Base-by-base conservation (phyloP, 2,888 invertebrate genomes). In the Agrochola litura region DNA sequence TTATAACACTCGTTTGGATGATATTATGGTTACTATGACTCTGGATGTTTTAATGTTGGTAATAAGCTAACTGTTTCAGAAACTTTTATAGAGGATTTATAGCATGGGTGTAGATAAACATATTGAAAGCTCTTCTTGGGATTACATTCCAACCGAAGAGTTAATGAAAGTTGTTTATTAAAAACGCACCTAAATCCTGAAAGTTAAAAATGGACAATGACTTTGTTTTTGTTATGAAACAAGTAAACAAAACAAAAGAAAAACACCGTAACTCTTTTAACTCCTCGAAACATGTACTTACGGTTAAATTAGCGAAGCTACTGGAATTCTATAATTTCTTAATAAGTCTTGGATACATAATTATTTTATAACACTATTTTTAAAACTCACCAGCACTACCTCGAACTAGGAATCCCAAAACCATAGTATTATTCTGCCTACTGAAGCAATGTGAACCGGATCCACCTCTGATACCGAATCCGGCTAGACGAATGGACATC, bases 391-490 rank as follows among this genome's bases (percentile, higher is more conserved):
- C 82, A 22, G 77, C 49, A 14, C 54, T 70, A 6, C 60, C 25
- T 2, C 0, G 1, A 2, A 60, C 0, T 10, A 80, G 3, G 0
- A 76, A 56, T 58, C 30, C 65, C n/a, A 82, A 54, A 25, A 14
- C 22, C 0, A 2, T 0, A 5, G 58, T 49, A 65, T 71, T 49
- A 22, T 82, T 56, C 4, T 56, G 60, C 8, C 3, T 49, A 0
- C 49, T 77, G 22, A 82, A 82, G 16, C 82, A 71, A 61, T 81
- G 82, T 10, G 49, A 22, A 2, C 65, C 71, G 0, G 19, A 49
- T 14, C 77, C 77, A 54, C 82, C 82, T 60, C 71, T 69, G 1
- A 77, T 77, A 22, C 80, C 77, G 0, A 61, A 1, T 0, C n/a
- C 8, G 1, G 82, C 82, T 12, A 80, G 65, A 22, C 54, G 56